Base-by-base conservation (phyloP, 1,140 invertebrate species). In the Patella vulgata region DNA sequence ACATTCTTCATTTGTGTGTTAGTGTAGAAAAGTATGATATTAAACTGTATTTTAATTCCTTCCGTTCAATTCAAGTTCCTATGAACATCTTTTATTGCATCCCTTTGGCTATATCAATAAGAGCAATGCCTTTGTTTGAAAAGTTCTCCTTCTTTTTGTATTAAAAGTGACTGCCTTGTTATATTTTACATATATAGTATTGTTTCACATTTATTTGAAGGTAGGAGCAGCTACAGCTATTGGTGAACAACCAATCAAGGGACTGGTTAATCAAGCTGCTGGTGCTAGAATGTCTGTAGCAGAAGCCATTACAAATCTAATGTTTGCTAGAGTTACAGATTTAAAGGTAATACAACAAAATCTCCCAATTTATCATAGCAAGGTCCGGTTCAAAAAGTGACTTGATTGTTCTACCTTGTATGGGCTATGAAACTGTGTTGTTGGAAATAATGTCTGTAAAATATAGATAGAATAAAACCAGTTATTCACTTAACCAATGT, bases 201-300 rank as follows among this genome's bases (percentile, higher is more conserved):
- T 19, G 8, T 1, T 30, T n/a, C 5, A 27, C 33, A 47, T 30
- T 44, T 23, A n/a, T 23, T 53, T 74, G 17, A 63, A 91, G 89
- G 87, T 90, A 58, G 97, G 97, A 21, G 90, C 93, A 3, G 96
- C 96, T 1, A 96, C 93, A 0, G 91, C 95, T 0, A 96, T 99
- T 69, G 97, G 97, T 40, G 96, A 97, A 72, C 97, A 99, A 82
- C 96, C 96, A 36, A 91, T 98, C 61, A 98, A 98, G 86, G 94
- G 93, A 0, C 83, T 98, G 0, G 80, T 98, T 0, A 85, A 91
- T 84, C 88, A 93, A 0, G 88, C 85, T 8, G 90, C 91, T 36
- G 96, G 95, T 66, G 96, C 95, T 0, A 87, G 96, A 68, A 91
- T 99, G 91, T 92, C 95, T 3, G 92, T 99, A 0, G 93, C 91